Conservation (phyloP, 2,888 invertebrate species). For the Aphrophora alni region DNA sequence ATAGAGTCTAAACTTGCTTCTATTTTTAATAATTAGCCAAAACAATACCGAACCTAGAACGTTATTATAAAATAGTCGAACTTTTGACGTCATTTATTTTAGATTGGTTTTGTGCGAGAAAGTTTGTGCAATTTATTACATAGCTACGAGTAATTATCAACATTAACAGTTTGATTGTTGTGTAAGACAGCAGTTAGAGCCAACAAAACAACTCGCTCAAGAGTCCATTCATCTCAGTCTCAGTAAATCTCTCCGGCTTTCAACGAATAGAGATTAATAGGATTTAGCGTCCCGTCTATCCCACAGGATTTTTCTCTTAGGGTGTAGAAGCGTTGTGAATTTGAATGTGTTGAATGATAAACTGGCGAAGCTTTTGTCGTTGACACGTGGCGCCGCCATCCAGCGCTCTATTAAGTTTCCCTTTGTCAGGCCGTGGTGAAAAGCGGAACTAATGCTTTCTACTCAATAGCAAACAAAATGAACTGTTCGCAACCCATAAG, state of each 20-base stretch:
- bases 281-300: conserved; percentile 16
- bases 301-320: conserved; percentile 38
- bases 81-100: no score
- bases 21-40: no score
- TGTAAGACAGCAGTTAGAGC: background rate
- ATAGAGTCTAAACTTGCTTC: no score
- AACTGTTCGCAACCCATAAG: conserved; percentile 9
- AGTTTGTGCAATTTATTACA: no score
- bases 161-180: no score
- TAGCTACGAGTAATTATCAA: no score
- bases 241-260: conserved; percentile 4
- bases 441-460: conserved; percentile 39
- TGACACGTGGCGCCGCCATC: conserved; percentile 33
- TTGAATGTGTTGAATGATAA: conserved; percentile 40
- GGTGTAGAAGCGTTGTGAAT: conserved; percentile 37
- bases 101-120: no score
- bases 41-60: no score
- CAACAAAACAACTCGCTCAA: background rate
- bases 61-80: no score
- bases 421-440: conserved; percentile 32
- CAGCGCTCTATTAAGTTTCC: conserved; percentile 35
- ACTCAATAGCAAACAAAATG: conserved; percentile 40
- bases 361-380: conserved; percentile 17
- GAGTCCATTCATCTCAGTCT: background rate
- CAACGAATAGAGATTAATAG: conserved; percentile 30